Conservation (phyloP, 2,113 vertebrate species). For the Scolopax mira region DNA sequence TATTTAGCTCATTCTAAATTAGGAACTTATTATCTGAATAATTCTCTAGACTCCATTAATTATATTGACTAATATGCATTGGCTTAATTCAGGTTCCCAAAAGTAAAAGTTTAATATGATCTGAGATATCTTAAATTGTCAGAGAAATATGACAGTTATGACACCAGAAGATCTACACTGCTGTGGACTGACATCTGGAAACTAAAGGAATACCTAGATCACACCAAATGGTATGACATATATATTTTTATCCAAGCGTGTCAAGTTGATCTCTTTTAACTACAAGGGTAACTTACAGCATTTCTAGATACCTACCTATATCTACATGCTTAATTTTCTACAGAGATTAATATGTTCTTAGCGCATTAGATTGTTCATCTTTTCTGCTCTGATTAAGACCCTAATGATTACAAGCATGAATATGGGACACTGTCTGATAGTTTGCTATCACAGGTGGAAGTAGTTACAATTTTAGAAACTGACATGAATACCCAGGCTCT, state of each 20-base stretch:
- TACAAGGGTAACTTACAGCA: not conserved
- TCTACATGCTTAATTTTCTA: not conserved
- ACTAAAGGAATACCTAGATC: not conserved
- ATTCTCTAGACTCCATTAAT: not conserved
- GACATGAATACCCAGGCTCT: not conserved
- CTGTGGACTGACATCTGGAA: not conserved
- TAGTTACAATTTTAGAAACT: not conserved
- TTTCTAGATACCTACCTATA: not conserved
- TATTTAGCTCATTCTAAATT: not conserved
- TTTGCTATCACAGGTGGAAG: not conserved
- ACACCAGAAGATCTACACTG: not conserved
- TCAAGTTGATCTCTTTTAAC: not conserved
- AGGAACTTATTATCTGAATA: not conserved
- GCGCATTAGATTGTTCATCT: not conserved
- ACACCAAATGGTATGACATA: not conserved
- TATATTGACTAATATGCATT: not conserved
- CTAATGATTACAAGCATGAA: not conserved
- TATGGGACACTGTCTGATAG: not conserved
- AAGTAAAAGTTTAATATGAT: not conserved
- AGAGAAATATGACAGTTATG: not conserved
- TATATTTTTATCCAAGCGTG: not conserved
- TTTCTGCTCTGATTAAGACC: not conserved
- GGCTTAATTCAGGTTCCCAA: not conserved
- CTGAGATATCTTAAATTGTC: not conserved
- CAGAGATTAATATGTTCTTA: fast-evolving